Percentiles rank a stretch among this genome's conserved stretches.
These are phyloP conservation scores for Nipponia nippon DNA, from an alignment of 2,113 vertebrate species.

Conservation along the genomic window DNA sequence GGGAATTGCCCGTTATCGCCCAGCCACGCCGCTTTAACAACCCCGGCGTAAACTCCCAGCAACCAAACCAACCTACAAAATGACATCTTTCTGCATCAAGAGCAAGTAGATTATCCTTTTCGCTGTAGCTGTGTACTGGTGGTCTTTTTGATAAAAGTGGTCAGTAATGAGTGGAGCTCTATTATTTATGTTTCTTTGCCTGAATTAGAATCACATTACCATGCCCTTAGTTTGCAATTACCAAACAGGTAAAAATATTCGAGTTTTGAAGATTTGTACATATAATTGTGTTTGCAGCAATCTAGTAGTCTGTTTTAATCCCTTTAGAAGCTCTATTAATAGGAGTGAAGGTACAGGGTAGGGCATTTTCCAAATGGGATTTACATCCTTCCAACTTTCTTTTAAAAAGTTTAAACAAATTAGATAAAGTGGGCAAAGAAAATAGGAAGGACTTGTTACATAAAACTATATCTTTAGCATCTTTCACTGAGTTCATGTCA, in stretches of 20 bases:
- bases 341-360: neutral
- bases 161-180: neutral
- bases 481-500: neutral
- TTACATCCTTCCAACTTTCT: neutral
- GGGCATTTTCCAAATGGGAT: neutral
- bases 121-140: rapidly evolving
- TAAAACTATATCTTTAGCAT: neutral
- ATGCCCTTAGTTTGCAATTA: neutral
- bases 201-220: neutral
- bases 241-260: neutral
- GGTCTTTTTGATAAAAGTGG: neutral
- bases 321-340: neutral
- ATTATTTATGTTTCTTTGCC: neutral
- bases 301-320: neutral
- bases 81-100: neutral
- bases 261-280: neutral
- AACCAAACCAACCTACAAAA: neutral
- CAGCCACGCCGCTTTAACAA: neutral
- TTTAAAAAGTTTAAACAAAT: neutral
- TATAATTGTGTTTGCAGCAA: neutral
- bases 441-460: neutral
- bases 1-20: neutral
- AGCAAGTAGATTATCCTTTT: neutral
- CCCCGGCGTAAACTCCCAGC: neutral
- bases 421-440: neutral